Evolutionary conservation across 2,888 invertebrate genomes (phyloP).

Genomic region (Callosobruchus maculatus): DNA sequence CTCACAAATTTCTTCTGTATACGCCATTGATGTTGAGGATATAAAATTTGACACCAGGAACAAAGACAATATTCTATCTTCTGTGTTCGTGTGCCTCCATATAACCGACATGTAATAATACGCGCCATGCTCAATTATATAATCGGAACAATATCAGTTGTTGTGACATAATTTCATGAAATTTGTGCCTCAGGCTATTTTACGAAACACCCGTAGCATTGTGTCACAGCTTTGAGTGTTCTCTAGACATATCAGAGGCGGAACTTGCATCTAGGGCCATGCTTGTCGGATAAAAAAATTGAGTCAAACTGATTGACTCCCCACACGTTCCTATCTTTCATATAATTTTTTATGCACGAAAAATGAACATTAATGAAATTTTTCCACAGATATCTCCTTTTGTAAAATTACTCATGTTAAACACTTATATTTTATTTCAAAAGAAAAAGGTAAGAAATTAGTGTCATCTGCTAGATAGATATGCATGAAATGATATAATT

Average conservation of each 20-base stretch:
- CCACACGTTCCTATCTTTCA: too few species aligned
- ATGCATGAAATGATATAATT: too few species aligned
- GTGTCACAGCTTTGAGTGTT: neutral
- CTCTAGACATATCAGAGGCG: neutral
- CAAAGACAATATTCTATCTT: neutral
- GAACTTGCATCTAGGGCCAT: neutral
- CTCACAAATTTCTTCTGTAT: too few species aligned
- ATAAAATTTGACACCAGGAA: neutral
- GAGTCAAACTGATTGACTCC: too few species aligned
- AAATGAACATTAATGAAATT: too few species aligned
- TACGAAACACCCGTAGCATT: neutral
- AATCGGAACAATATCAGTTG: constrained; percentile 29
- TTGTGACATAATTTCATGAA: constrained; percentile 28
- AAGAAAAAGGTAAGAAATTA: too few species aligned
- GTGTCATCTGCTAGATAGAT: too few species aligned
- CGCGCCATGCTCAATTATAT: constrained; percentile 7
- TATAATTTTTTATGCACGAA: too few species aligned
- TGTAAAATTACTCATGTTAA: too few species aligned
- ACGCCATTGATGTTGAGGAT: neutral
- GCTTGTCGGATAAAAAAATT: too few species aligned
- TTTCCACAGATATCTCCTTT: too few species aligned
- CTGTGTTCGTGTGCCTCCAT: neutral
- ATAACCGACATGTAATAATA: neutral
- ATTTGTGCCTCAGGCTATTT: constrained; percentile 22
- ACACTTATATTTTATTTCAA: too few species aligned